Conservation (phyloP, 2,888 invertebrate genomes). For the Ellobium chinense region DNA sequence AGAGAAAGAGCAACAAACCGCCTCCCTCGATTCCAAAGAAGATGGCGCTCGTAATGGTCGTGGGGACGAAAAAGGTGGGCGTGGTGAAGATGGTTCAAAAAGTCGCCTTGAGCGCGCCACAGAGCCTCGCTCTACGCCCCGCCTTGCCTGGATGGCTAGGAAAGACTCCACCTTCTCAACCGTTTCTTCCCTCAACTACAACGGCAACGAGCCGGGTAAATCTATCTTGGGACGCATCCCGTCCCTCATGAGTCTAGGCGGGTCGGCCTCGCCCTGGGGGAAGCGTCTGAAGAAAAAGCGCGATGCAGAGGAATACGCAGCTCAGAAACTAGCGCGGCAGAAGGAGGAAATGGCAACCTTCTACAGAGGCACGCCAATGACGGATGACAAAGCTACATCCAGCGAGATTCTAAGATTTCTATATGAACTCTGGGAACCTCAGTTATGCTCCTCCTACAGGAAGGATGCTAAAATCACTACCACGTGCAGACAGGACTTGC, state of each 20-base stretch:
- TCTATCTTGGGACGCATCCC: not conserved
- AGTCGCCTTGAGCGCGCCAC: not conserved
- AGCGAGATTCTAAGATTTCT: slow-evolving; percentile 35
- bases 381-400: slow-evolving; percentile 26
- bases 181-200: not conserved
- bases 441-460: slow-evolving; percentile 21
- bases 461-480: slow-evolving; percentile 3
- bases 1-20: not conserved
- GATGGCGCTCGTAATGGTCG: not conserved
- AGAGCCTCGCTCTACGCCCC: slow-evolving; percentile 16
- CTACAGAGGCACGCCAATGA: slow-evolving; percentile 36
- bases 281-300: slow-evolving; percentile 18
- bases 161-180: slow-evolving; percentile 9
- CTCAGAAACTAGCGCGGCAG: slow-evolving; percentile 8
- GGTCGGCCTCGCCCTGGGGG: not conserved
- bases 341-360: slow-evolving; percentile 5
- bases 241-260: not conserved
- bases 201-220: not conserved
- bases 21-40: not conserved
- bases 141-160: slow-evolving; percentile 19
- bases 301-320: not conserved
- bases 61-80: slow-evolving; percentile 12
- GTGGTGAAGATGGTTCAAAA: not conserved
- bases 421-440: slow-evolving; percentile 38
- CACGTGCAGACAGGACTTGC: slow-evolving; percentile 3